Base-by-base conservation (phyloP, 2,797 vertebrate genomes). In the Rhynchonycteris naso region DNA sequence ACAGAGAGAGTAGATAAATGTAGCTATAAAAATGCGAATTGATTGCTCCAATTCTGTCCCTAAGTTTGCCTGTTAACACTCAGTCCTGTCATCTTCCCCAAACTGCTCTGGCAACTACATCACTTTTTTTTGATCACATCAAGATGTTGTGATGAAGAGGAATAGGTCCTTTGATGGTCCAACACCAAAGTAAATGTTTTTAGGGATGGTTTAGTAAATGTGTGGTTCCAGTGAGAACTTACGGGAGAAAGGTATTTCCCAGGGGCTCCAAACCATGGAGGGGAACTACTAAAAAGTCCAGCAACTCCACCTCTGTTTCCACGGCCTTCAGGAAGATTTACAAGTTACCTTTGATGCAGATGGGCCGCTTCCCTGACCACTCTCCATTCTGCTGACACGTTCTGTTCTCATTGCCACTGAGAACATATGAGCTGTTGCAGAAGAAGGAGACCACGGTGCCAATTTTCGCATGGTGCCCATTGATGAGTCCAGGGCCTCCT, bases 371-470 rank as follows among this genome's bases (percentile, higher is more conserved):
- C 72, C 99, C 99, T 80, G 99, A 99, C 99, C 99, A 99, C 90
- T 98, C 98, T 80, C 99, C 99, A 47, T 98, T 95, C 0, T 98
- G 97, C 97, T 99, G 99, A 98, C 99, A 99, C 71, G 97, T 99
- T 76, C 99, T 98, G 58, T 97, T 98, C 90, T 98, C 96, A 5
- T 98, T 98, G 43, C 99, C 99, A 69, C 99, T 99, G 59, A 99
- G 98, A 91, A 99, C 98, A 30, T 99, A 99, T 0, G 99, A 99
- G 97, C 99, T 99, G 97, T 99, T 99, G 97, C 99, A 99, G 97
- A 98, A 99, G 98, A 99, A 99, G 12, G 98, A 98, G 95, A 99
- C 95, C 8, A 98, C 95, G 4, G 98, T 98, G 93, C 98, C 97
- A 50, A 98, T 92, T 97, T 98, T 98, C 86, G 97, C 98, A 85